Evolutionary conservation across 2,113 vertebrate species (phyloP).

Genomic region (Xenopus laevis): DNA sequence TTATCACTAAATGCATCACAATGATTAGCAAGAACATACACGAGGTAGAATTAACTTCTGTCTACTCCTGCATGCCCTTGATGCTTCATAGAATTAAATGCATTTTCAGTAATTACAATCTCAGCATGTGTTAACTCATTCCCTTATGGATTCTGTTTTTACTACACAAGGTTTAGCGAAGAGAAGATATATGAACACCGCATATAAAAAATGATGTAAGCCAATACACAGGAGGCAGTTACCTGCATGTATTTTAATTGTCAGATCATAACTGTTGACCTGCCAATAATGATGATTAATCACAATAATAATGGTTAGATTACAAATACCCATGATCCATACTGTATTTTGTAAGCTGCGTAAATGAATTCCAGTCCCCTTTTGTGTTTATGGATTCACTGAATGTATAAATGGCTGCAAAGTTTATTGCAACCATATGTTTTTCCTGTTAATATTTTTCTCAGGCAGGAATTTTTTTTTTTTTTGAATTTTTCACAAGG

Average conservation of each 20-base stretch:
- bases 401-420: neutral
- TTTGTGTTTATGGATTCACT: neutral
- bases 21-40: neutral
- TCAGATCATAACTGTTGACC: neutral
- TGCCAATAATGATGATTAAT: slow-evolving; percentile 14
- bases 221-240: slow-evolving; percentile 2
- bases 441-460: neutral
- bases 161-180: neutral
- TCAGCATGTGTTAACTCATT: neutral
- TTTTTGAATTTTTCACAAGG: too few species aligned
- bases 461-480: too few species aligned
- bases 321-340: neutral
- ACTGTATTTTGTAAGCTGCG: too few species aligned
- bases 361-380: neutral
- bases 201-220: neutral
- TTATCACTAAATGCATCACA: neutral
- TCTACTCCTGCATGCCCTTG: neutral
- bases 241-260: slow-evolving; percentile 12
- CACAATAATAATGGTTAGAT: neutral
- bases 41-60: slow-evolving; percentile 1
- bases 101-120: slow-evolving; percentile 7
- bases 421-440: neutral
- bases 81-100: neutral
- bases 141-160: slow-evolving; percentile 8
- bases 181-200: neutral